Percentiles rank a stretch among this genome's conserved stretches.
Evolutionary conservation across 2,888 invertebrate genomes (phyloP).

Genomic region (Bursaphelenchus okinawaensis): DNA sequence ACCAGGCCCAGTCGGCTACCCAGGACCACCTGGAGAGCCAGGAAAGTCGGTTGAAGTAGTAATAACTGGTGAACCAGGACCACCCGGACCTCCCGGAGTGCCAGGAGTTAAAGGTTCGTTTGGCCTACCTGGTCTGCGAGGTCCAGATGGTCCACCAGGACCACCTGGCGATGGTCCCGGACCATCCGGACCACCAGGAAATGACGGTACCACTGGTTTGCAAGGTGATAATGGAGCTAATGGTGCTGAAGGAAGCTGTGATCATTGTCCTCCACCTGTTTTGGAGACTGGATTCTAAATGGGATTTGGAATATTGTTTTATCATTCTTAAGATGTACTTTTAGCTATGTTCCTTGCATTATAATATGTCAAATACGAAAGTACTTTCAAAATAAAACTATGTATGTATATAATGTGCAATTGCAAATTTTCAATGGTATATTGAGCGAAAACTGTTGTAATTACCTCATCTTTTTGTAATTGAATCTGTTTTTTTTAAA

Average conservation of each 20-base stretch:
- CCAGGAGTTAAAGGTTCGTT: not conserved
- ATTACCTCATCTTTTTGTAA: no score
- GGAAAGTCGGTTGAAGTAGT: not conserved
- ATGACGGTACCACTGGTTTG: not conserved
- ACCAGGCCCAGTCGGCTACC: not conserved
- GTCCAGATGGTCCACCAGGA: not conserved
- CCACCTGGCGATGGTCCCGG: not conserved
- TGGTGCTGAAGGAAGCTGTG: not conserved
- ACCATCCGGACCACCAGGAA: not conserved
- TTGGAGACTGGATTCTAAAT: not conserved
- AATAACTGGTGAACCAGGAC: not conserved
- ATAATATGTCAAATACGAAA: no score
- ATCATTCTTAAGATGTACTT: no score
- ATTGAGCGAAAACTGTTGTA: no score
- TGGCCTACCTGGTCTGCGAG: not conserved
- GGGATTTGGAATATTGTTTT: no score
- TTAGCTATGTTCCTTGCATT: no score
- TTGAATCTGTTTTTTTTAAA: no score
- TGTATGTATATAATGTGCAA: no score
- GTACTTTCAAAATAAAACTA: no score
- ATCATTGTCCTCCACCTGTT: not conserved
- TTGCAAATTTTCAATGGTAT: no score
- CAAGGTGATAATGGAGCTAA: not conserved
- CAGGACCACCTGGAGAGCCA: not conserved
- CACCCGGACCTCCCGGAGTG: not conserved